Percentiles rank a stretch among this genome's conserved stretches.
These are phyloP conservation scores for Dasyornis broadbenti DNA, from an alignment of 2,113 vertebrate genomes.

Conservation along the genomic window DNA sequence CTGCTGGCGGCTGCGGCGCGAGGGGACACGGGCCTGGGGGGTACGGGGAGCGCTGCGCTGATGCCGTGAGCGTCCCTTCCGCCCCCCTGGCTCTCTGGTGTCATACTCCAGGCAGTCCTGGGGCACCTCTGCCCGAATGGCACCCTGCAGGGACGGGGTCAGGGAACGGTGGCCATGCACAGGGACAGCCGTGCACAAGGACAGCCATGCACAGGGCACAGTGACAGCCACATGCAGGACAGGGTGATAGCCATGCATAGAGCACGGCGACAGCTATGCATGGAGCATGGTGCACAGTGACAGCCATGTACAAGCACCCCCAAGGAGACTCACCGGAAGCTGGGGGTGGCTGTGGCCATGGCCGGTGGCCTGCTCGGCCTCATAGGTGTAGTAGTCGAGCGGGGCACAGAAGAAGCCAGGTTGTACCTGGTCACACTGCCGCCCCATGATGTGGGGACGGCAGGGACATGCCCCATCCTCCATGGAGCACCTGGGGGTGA, in stretches of 20 bases:
- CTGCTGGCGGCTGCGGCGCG: conserved; percentile 70
- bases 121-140: conserved; percentile 66
- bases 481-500: conserved; percentile 75
- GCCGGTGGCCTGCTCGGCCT: conserved; percentile 74
- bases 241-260: not conserved
- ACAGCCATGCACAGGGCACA: not conserved
- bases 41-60: conserved; percentile 37
- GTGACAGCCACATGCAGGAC: not conserved
- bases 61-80: conserved; percentile 66
- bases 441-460: conserved; percentile 76
- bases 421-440: conserved; percentile 80
- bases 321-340: conserved; percentile 74
- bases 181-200: not conserved
- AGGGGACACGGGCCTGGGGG: conserved; percentile 61
- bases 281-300: not conserved
- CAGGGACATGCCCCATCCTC: conserved; percentile 83
- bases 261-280: not conserved
- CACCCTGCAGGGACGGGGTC: conserved; percentile 54
- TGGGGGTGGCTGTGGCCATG: conserved; percentile 62
- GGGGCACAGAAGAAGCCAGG: conserved; percentile 84
- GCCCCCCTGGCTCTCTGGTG: conserved; percentile 51
- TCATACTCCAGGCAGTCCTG: conserved; percentile 77
- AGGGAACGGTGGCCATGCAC: not conserved
- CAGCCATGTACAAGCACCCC: not conserved
- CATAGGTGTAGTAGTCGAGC: conserved; percentile 80